Evolutionary conservation across 2,888 invertebrate genomes (phyloP).

Genomic region (Eilema sororculum): DNA sequence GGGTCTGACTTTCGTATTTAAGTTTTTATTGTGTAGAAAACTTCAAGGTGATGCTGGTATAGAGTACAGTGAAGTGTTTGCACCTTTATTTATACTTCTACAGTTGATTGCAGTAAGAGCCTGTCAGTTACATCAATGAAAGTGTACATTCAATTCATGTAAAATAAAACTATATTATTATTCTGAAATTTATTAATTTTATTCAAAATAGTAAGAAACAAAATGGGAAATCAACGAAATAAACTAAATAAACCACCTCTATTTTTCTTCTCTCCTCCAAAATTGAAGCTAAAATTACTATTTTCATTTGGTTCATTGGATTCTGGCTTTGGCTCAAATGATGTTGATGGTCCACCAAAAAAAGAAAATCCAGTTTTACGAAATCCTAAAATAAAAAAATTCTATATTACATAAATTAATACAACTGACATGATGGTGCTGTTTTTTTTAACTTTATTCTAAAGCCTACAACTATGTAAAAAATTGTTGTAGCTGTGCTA

Average conservation of each 20-base stretch:
- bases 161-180: slow-evolving; percentile 34
- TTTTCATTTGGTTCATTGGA: slow-evolving; percentile 53
- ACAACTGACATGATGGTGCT: too few relatives aligned
- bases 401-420: too few relatives aligned
- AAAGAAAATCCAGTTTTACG: slow-evolving; percentile 73
- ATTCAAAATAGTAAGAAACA: slow-evolving; percentile 10
- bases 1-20: slow-evolving; percentile 95
- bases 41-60: slow-evolving; percentile 93
- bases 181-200: slow-evolving; percentile 34
- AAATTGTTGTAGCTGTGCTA: too few relatives aligned
- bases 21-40: slow-evolving; percentile 96
- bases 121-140: slow-evolving; percentile 92
- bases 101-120: slow-evolving; percentile 97
- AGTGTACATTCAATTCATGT: slow-evolving; percentile 34
- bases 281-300: slow-evolving; percentile 74
- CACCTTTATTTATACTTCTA: slow-evolving; percentile 95
- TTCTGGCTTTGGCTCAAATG: slow-evolving; percentile 58
- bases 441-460: too few relatives aligned
- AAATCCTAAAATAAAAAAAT: slow-evolving; percentile 62
- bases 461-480: neutral
- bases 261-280: slow-evolving; percentile 73
- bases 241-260: slow-evolving; percentile 77
- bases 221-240: slow-evolving; percentile 62
- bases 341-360: slow-evolving; percentile 63
- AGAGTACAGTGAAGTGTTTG: slow-evolving; percentile 97